Percentiles rank a stretch among this genome's conserved stretches.
These are phyloP conservation scores for Dynastes maya DNA, from an alignment of 2,888 invertebrate genomes.

Conservation along the genomic window DNA sequence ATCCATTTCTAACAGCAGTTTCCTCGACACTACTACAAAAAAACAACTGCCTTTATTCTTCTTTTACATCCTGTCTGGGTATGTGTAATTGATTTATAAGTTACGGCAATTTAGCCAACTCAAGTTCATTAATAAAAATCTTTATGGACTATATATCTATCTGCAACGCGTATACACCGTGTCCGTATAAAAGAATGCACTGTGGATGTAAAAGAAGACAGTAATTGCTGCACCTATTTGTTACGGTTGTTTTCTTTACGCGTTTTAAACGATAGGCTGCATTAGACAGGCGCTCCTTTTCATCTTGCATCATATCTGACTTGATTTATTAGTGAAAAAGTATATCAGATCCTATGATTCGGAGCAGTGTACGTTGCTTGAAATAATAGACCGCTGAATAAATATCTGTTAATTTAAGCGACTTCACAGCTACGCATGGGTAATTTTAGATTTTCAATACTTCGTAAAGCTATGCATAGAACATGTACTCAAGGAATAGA, in stretches of 20 bases:
- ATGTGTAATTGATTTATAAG: constrained; percentile 43
- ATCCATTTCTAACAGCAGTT: too few relatives aligned
- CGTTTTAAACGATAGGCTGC: constrained; percentile 31
- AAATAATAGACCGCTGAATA: constrained; percentile 11
- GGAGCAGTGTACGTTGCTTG: not conserved
- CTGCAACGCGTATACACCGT: constrained; percentile 20
- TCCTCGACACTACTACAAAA: too few relatives aligned
- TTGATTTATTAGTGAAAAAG: constrained; percentile 34
- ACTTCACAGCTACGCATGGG: too few relatives aligned
- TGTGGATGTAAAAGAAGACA: constrained; percentile 33
- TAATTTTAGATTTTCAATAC: too few relatives aligned
- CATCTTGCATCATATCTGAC: constrained; percentile 24
- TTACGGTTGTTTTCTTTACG: constrained; percentile 40
- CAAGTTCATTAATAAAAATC: constrained; percentile 42
- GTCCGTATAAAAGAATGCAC: constrained; percentile 19
- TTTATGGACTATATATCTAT: constrained; percentile 39
- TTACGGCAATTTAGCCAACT: constrained; percentile 40
- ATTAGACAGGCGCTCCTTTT: constrained; percentile 32
- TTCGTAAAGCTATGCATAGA: too few relatives aligned
- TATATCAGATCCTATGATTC: constrained; percentile 27
- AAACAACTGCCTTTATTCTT: not conserved
- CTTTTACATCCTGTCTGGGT: constrained; percentile 9
- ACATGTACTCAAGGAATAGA: too few relatives aligned
- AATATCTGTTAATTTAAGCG: not conserved
- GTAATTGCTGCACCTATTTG: constrained; percentile 41